A percentile compares a stretch with the other conserved stretches of the same genome.
Evolutionary conservation across 2,888 invertebrate species (phyloP).

Genomic region (Bedellia somnulentella): DNA sequence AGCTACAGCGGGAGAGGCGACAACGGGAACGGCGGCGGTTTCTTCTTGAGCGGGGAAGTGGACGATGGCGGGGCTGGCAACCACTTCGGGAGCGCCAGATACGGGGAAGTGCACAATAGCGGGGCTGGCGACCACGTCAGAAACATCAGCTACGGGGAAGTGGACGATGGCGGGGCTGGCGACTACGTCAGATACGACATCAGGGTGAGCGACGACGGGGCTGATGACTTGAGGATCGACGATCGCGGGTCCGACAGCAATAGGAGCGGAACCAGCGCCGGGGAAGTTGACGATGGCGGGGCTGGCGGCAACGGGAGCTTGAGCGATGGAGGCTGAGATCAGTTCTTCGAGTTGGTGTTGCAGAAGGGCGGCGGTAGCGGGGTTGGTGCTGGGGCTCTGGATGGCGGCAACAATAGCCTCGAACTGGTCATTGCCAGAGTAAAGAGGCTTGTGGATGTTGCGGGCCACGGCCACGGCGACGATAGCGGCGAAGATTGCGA

Average conservation of each 20-base stretch:
- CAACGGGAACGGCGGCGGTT: conserved; percentile 3
- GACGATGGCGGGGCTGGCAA: conserved; percentile 7
- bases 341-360: conserved; percentile 19
- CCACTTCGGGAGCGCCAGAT: conserved; percentile 12
- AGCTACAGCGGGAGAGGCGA: background rate
- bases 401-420: conserved; percentile 25
- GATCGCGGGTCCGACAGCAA: conserved; percentile 12
- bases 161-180: conserved; percentile 12
- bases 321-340: conserved; percentile 10
- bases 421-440: conserved; percentile 13
- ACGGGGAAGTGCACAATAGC: conserved; percentile 10
- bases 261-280: conserved; percentile 9
- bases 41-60: conserved; percentile 10
- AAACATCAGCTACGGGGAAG: background rate
- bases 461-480: conserved; percentile 19
- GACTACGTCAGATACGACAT: conserved; percentile 11
- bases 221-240: background rate
- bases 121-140: conserved; percentile 11
- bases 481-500: conserved; percentile 22
- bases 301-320: conserved; percentile 10
- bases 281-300: conserved; percentile 5
- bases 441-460: conserved; percentile 12
- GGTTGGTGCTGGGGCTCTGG: conserved; percentile 25
- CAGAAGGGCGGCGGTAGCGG: conserved; percentile 23
- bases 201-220: background rate